phyloP scores from a whole-genome alignment of 1,140 invertebrate species.

The Arctopsyche grandis region DNA sequence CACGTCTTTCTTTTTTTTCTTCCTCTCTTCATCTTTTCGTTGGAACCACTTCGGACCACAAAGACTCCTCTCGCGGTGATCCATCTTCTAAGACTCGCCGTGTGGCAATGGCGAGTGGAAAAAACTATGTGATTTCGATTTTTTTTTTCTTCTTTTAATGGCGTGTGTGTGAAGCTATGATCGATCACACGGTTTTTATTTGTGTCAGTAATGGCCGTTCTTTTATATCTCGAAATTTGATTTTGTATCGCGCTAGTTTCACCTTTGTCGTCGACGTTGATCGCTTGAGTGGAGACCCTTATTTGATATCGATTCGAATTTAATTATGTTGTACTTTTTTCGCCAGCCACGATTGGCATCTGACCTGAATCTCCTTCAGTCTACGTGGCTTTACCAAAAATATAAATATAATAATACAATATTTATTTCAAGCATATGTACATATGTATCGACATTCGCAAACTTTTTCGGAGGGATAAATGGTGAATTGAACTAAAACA shows the following conservation, averaged over 20 bases:
- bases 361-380: no score
- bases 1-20: conserved; percentile 8
- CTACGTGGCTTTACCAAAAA: no score
- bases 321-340: neutral
- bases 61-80: conserved; percentile 23
- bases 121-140: neutral
- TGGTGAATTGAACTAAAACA: no score
- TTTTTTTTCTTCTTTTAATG: neutral
- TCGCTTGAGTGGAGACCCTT: neutral
- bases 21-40: neutral
- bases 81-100: conserved; percentile 33
- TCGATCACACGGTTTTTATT: conserved; percentile 20
- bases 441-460: no score
- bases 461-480: no score
- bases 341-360: no score
- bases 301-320: neutral
- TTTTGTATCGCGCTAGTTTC: neutral
- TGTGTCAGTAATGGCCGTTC: conserved; percentile 4
- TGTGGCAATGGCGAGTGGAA: conserved; percentile 5
- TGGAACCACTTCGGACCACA: neutral
- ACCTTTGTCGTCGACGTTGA: neutral
- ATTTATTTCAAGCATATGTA: no score
- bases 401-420: no score
- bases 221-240: conserved; percentile 19
- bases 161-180: conserved; percentile 1